phyloP scores from a whole-genome alignment of 2,113 vertebrate species.

The Perognathus longimembris region DNA sequence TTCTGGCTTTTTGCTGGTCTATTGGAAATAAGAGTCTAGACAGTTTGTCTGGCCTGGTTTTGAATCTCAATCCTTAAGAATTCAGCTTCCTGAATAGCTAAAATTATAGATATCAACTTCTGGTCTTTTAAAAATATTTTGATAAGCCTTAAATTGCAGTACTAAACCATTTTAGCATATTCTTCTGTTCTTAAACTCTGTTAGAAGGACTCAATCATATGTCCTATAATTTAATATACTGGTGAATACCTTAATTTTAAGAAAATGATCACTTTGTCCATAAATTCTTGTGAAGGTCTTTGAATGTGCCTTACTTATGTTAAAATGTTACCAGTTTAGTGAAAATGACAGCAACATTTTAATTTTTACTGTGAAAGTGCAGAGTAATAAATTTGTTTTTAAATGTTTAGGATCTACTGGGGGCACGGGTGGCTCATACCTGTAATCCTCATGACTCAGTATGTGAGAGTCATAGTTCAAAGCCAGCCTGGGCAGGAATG shows the following conservation, averaged over 20 bases:
- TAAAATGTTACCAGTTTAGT: slow-evolving; percentile 4
- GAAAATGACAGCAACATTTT: not conserved
- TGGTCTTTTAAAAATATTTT: not conserved
- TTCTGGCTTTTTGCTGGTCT: too few species aligned
- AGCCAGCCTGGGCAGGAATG: too few species aligned
- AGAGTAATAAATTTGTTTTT: slow-evolving; percentile 31
- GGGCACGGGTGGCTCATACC: too few species aligned
- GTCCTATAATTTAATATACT: not conserved
- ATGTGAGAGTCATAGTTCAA: too few species aligned
- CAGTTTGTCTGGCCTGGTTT: too few species aligned
- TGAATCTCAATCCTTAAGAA: too few species aligned
- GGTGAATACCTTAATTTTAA: not conserved
- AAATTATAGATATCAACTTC: too few species aligned
- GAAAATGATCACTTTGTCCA: slow-evolving; percentile 36
- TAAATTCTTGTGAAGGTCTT: slow-evolving; percentile 32
- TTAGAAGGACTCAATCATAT: not conserved
- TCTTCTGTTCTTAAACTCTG: not conserved
- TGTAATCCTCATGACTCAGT: too few species aligned
- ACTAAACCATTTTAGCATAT: slow-evolving; percentile 24
- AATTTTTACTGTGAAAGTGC: not conserved
- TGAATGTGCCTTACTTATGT: slow-evolving; percentile 12
- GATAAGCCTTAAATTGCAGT: not conserved
- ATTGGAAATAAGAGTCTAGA: too few species aligned
- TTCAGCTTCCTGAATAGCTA: too few species aligned
- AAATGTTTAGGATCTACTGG: not conserved